phyloP scores from a whole-genome alignment of 2,888 invertebrate species.

The Drosophila tripunctata region DNA sequence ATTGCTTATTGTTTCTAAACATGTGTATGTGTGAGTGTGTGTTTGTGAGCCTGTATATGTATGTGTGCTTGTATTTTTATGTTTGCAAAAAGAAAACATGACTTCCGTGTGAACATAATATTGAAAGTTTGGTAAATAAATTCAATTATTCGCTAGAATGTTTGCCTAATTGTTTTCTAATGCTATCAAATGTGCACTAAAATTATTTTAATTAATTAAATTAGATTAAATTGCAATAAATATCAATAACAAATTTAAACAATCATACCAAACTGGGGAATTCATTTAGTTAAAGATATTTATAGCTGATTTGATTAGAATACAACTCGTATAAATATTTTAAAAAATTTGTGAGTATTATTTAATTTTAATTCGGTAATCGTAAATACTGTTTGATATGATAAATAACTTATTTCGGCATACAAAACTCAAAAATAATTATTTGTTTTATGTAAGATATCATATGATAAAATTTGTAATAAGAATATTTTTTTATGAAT shows the following conservation, averaged over 20 bases:
- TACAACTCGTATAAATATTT: too few species aligned
- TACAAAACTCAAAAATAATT: too few species aligned
- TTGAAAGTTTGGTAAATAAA: conserved; percentile 2
- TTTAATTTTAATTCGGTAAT: too few species aligned
- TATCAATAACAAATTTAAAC: background rate
- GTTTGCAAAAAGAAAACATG: conserved; percentile 2
- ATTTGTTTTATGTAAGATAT: too few species aligned
- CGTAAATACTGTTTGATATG: too few species aligned
- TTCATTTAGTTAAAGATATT: background rate
- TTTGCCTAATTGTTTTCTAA: background rate
- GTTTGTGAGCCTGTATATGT: background rate
- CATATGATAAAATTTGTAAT: too few species aligned
- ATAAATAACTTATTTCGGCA: too few species aligned
- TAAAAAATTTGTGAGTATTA: too few species aligned
- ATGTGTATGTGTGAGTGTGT: conserved; percentile 1
- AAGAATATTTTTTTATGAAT: too few species aligned
- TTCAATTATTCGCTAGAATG: conserved; percentile 2
- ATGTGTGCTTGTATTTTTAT: background rate
- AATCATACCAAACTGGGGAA: background rate
- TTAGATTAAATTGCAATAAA: background rate
- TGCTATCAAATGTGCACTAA: background rate
- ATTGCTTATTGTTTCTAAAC: conserved; percentile 5
- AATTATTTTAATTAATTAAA: background rate
- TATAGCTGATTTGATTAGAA: too few species aligned
- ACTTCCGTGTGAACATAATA: background rate